Evolutionary conservation across 2,797 vertebrate genomes (phyloP).

Genomic region (Poeciliopsis turneri): DNA sequence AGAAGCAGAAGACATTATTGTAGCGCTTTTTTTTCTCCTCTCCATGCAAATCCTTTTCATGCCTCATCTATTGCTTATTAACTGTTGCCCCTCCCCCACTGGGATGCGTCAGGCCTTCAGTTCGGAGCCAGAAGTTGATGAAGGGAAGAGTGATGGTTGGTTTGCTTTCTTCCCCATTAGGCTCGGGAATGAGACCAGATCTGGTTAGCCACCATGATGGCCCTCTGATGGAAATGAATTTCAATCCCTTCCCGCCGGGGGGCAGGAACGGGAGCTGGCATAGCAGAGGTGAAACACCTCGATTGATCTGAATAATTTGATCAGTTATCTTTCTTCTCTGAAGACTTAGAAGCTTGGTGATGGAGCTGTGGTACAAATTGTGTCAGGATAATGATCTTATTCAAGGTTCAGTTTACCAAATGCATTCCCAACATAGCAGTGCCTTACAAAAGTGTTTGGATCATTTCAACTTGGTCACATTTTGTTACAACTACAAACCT

Average conservation of each 20-base stretch:
- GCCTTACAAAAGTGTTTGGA: neutral
- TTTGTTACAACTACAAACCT: neutral
- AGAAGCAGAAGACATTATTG: conserved; percentile 20
- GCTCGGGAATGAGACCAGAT: conserved; percentile 77
- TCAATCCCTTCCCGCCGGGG: conserved; percentile 79
- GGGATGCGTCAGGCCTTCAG: conserved; percentile 46
- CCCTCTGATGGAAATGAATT: conserved; percentile 82
- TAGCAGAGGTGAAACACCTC: conserved; percentile 81
- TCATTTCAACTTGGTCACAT: neutral
- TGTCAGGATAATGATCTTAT: conserved; percentile 9
- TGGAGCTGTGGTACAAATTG: conserved; percentile 25
- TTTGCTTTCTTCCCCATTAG: conserved; percentile 78
- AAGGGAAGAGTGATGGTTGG: conserved; percentile 71
- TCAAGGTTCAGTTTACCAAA: conserved; percentile 15
- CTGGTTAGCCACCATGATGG: conserved; percentile 79
- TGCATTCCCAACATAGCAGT: neutral
- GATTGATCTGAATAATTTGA: conserved; percentile 60
- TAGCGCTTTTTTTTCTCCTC: conserved; percentile 22
- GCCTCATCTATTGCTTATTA: conserved; percentile 51
- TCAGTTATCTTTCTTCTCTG: conserved; percentile 45
- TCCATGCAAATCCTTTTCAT: conserved; percentile 34
- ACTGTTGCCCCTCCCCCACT: conserved; percentile 52
- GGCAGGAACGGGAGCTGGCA: conserved; percentile 79
- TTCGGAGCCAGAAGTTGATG: conserved; percentile 27
- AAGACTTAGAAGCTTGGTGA: conserved; percentile 29